Evolutionary conservation across 2,888 invertebrate genomes (phyloP).

Genomic region (Acleris sparsana): DNA sequence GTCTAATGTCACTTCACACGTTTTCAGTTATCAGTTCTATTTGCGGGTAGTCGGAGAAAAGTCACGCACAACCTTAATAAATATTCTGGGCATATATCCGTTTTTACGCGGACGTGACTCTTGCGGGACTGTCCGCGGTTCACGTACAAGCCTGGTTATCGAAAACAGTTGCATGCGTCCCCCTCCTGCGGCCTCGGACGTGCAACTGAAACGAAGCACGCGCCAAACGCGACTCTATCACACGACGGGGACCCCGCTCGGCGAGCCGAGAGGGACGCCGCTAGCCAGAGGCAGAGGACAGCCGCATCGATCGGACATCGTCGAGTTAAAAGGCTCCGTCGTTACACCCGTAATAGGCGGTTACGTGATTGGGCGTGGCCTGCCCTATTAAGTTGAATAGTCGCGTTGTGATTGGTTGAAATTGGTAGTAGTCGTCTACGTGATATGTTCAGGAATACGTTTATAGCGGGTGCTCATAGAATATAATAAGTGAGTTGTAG

Average conservation of each 20-base stretch:
- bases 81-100: constrained; percentile 86
- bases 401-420: constrained; percentile 82
- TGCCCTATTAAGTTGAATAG: constrained; percentile 81
- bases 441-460: constrained; percentile 83
- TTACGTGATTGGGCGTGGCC: constrained; percentile 84
- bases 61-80: constrained; percentile 84
- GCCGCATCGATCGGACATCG: constrained; percentile 71
- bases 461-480: constrained; percentile 81
- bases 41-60: constrained; percentile 80
- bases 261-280: constrained; percentile 61
- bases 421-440: constrained; percentile 82
- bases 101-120: constrained; percentile 83
- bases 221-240: constrained; percentile 81
- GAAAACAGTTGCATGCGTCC: constrained; percentile 83
- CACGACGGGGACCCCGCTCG: constrained; percentile 71
- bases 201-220: constrained; percentile 81
- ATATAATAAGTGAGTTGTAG: constrained; percentile 81
- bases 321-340: constrained; percentile 83
- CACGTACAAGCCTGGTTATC: constrained; percentile 83
- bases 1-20: constrained; percentile 39
- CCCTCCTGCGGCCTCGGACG: constrained; percentile 80
- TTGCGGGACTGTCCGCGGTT: constrained; percentile 80
- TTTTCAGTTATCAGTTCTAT: constrained; percentile 76
- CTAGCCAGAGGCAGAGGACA: constrained; percentile 57
- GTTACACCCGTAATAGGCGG: constrained; percentile 84